These are phyloP conservation scores for Lamprologus callipterus DNA, from an alignment of 2,113 vertebrate genomes.

Conservation along the genomic window DNA sequence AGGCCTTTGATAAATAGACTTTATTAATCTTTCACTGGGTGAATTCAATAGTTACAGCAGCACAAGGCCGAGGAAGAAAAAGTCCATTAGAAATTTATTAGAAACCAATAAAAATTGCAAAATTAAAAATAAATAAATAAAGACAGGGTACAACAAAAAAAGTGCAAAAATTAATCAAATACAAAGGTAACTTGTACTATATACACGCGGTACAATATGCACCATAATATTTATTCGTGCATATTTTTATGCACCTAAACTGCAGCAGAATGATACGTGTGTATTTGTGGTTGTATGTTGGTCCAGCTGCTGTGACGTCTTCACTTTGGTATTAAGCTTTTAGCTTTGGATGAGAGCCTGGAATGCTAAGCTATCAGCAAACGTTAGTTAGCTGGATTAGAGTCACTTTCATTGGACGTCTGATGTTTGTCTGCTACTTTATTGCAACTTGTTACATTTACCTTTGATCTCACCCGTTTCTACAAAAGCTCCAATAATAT, in stretches of 20 bases:
- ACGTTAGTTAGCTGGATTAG: no score
- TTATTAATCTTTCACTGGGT: not conserved
- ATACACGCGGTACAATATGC: accelerated
- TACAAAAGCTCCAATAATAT: not conserved
- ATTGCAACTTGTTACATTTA: not conserved
- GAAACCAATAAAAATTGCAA: not conserved
- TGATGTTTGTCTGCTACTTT: not conserved
- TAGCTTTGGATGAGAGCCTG: not conserved
- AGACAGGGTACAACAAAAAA: not conserved
- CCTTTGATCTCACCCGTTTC: accelerated
- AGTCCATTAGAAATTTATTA: not conserved
- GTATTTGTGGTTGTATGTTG: not conserved
- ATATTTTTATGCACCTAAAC: not conserved
- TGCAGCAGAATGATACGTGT: not conserved
- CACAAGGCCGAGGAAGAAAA: not conserved
- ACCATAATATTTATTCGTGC: accelerated
- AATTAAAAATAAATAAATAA: not conserved
- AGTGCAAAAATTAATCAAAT: not conserved
- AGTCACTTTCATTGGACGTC: not conserved
- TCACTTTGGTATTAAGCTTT: not conserved
- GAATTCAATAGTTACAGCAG: not conserved
- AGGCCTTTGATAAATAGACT: not conserved
- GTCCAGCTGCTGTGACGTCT: not conserved
- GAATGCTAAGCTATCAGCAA: not conserved
- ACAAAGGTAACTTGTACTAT: not conserved